phyloP scores from a whole-genome alignment of 1,140 invertebrate genomes.

The Drosophila saltans region DNA sequence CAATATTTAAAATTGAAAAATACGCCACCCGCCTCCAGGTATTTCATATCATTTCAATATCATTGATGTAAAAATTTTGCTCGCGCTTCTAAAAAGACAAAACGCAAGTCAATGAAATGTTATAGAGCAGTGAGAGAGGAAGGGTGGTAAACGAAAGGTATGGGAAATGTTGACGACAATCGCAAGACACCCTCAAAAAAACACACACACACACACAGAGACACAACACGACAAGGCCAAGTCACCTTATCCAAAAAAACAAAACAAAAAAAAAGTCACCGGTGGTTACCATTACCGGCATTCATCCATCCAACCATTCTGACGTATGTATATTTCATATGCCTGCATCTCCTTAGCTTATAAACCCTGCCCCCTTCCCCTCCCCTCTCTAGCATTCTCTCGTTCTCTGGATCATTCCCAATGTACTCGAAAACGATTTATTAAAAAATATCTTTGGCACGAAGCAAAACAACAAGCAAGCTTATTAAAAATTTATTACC shows the following conservation, averaged over 20 bases:
- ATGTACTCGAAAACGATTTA: constrained; percentile 81
- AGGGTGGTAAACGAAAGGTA: background rate
- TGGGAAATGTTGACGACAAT: constrained; percentile 18
- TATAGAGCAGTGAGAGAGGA: background rate
- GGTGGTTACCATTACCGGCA: constrained; percentile 23
- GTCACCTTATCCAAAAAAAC: constrained; percentile 11
- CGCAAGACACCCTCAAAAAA: constrained; percentile 15
- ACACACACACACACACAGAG: background rate
- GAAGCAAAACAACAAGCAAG: constrained; percentile 76
- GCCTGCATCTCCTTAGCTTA: constrained; percentile 37
- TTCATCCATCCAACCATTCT: constrained; percentile 2
- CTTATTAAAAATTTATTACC: constrained; percentile 82
- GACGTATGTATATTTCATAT: constrained; percentile 53
- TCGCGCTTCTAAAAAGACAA: constrained; percentile 52
- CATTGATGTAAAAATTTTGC: constrained; percentile 66
- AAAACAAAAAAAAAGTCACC: constrained; percentile 15
- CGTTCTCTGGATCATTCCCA: constrained; percentile 65
- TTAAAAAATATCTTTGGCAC: constrained; percentile 79
- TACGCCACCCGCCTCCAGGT: constrained; percentile 48
- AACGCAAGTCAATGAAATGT: constrained; percentile 66
- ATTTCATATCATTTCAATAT: constrained; percentile 79
- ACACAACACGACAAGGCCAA: background rate
- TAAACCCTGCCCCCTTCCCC: constrained; percentile 42
- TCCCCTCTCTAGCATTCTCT: too few relatives aligned
- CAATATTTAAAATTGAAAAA: constrained; percentile 82